Evolutionary conservation across 2,888 invertebrate species (phyloP).

Genomic region (Campoplex capitator): DNA sequence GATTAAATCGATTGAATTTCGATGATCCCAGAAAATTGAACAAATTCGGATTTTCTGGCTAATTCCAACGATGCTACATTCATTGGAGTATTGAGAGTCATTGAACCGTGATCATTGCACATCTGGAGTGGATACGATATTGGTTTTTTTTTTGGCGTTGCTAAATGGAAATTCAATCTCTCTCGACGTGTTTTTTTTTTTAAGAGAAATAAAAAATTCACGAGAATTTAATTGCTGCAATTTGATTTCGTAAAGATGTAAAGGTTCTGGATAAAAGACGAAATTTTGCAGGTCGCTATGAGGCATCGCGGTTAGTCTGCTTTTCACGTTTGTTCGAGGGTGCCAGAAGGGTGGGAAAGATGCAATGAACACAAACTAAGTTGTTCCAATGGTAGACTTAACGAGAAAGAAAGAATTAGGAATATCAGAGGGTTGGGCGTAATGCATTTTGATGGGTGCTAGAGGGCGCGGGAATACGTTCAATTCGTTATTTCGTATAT

Average conservation of each 20-base stretch:
- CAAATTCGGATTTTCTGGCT: constrained; percentile 36
- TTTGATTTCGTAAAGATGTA: neutral
- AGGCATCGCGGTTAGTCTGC: constrained; percentile 38
- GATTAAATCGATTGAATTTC: constrained; percentile 12
- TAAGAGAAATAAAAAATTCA: neutral
- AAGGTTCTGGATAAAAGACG: neutral
- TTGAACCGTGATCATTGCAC: constrained; percentile 47
- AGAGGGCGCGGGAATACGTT: constrained; percentile 44
- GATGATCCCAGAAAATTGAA: constrained; percentile 19
- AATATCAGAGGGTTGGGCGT: constrained; percentile 79
- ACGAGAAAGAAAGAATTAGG: constrained; percentile 76
- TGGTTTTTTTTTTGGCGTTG: neutral
- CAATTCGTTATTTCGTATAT: neutral
- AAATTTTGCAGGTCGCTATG: constrained; percentile 30
- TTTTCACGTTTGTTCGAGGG: constrained; percentile 40
- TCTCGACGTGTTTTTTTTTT: neutral
- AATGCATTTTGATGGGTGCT: constrained; percentile 76
- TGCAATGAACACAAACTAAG: constrained; percentile 72
- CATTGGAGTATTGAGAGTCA: constrained; percentile 44
- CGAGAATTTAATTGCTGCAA: neutral
- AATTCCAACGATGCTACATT: constrained; percentile 23
- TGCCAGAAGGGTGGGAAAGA: neutral
- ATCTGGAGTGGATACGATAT: constrained; percentile 51
- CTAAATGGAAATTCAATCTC: neutral
- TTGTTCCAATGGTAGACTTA: constrained; percentile 74